phyloP scores from a whole-genome alignment of 2,113 vertebrate species.

The Neotoma lepida region DNA sequence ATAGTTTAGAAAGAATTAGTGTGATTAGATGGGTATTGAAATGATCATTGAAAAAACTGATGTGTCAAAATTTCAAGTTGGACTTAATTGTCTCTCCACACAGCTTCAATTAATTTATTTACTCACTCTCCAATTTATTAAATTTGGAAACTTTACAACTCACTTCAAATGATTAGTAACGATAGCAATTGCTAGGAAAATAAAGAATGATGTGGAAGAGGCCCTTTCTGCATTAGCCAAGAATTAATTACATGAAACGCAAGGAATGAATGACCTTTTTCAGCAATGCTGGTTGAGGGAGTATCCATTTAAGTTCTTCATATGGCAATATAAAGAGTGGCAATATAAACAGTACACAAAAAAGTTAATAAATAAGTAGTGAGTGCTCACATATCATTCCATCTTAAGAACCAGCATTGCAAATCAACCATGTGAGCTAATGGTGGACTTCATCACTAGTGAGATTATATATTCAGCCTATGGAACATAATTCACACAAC shows the following conservation, averaged over 20 bases:
- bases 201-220: slow-evolving; percentile 7
- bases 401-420: slow-evolving; percentile 21
- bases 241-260: background rate
- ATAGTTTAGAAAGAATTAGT: slow-evolving; percentile 51
- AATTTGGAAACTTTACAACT: slow-evolving; percentile 49
- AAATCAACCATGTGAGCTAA: background rate
- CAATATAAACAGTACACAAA: background rate
- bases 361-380: background rate
- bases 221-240: slow-evolving; percentile 16
- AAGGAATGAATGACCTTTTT: background rate
- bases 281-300: background rate
- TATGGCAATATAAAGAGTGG: background rate
- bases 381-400: background rate
- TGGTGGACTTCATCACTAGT: background rate
- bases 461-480: background rate
- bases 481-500: background rate
- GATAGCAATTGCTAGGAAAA: slow-evolving; percentile 29
- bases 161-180: slow-evolving; percentile 44
- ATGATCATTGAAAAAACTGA: slow-evolving; percentile 17
- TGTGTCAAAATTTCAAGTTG: slow-evolving; percentile 64
- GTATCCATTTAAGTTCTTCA: background rate
- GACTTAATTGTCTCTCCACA: slow-evolving; percentile 36
- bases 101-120: slow-evolving; percentile 57
- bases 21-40: slow-evolving; percentile 46
- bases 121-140: slow-evolving; percentile 46